Conservation (phyloP, 2,113 vertebrate species). For the Pangasianodon gigas region DNA sequence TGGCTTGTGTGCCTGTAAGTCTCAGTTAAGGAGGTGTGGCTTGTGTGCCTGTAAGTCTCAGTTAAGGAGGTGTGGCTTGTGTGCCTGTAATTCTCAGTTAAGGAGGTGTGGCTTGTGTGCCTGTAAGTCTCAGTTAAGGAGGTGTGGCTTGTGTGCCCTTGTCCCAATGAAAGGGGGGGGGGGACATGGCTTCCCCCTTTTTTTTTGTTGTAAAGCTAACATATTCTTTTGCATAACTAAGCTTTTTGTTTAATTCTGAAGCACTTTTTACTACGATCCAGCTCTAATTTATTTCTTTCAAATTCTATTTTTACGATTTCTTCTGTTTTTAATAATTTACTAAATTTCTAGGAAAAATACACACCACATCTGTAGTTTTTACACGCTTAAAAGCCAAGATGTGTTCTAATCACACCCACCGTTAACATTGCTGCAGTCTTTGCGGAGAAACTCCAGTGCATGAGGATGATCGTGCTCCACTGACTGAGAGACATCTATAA, state of each 20-base stretch:
- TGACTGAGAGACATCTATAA: slow-evolving; percentile 95
- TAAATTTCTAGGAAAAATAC: background rate
- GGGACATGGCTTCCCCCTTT: background rate
- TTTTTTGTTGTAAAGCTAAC: too few relatives aligned
- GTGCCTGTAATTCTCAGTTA: background rate
- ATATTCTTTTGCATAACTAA: background rate
- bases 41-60: background rate
- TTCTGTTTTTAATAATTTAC: background rate
- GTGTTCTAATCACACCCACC: slow-evolving; percentile 70
- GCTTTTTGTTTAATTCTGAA: background rate
- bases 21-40: background rate
- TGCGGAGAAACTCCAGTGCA: slow-evolving; percentile 91
- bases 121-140: background rate
- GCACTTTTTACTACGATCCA: background rate
- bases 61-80: background rate
- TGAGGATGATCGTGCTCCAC: slow-evolving; percentile 97
- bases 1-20: background rate
- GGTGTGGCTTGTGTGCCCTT: background rate
- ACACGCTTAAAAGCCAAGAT: background rate
- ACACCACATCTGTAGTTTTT: background rate
- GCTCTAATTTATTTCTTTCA: background rate
- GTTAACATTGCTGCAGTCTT: slow-evolving; percentile 90
- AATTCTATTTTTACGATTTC: background rate
- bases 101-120: background rate
- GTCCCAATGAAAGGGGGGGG: background rate